phyloP scores from a whole-genome alignment of 1,140 invertebrate genomes.

The Aphis craccivora region DNA sequence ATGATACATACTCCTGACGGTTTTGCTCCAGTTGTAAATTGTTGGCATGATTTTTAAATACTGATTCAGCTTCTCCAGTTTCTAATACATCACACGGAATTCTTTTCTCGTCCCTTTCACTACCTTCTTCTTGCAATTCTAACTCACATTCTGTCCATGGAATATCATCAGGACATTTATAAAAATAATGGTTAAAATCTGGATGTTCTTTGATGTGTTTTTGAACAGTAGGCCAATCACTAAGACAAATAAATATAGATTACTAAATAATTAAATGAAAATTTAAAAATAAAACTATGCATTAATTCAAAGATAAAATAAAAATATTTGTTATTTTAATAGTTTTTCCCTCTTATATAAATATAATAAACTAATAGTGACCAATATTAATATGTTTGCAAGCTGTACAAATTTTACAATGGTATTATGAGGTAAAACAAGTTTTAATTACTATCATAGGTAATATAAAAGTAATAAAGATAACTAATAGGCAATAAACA shows the following conservation, averaged over 20 bases:
- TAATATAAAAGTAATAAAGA: neutral
- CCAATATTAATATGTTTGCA: neutral
- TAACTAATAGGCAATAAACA: too few relatives aligned
- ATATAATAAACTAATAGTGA: neutral
- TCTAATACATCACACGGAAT: constrained; percentile 92
- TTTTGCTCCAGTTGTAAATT: constrained; percentile 89
- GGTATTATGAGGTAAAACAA: neutral
- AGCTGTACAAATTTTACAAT: neutral
- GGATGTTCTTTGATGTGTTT: constrained; percentile 84
- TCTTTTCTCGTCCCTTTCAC: constrained; percentile 69
- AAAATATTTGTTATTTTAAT: neutral
- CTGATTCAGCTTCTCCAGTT: constrained; percentile 87
- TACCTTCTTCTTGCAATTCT: constrained; percentile 68
- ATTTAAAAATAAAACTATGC: constrained; percentile 23
- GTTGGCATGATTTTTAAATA: constrained; percentile 91
- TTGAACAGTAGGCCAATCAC: constrained; percentile 87
- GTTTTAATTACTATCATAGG: neutral
- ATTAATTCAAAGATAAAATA: too few relatives aligned
- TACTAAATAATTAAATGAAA: neutral
- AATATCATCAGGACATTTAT: constrained; percentile 79
- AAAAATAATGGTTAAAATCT: constrained; percentile 90
- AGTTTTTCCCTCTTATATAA: neutral
- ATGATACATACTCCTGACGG: constrained; percentile 81
- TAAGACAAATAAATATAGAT: constrained; percentile 64
- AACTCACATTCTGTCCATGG: constrained; percentile 83